Evolutionary conservation across 2,797 vertebrate species (phyloP).

Genomic region (Enteromius argenteus): DNA sequence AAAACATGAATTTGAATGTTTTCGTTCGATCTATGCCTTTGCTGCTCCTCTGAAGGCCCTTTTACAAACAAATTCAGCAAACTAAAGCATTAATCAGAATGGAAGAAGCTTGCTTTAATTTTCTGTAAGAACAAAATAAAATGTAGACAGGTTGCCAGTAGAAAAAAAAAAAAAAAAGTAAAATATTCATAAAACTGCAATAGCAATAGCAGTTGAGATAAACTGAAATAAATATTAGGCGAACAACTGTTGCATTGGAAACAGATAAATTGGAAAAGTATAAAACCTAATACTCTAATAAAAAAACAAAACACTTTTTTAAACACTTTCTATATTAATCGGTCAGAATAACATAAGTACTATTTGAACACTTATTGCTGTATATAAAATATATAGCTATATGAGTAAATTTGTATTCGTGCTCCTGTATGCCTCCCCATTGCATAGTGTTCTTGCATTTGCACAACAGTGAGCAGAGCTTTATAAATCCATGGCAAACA

Average conservation of each 20-base stretch:
- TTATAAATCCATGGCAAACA: constrained; percentile 38
- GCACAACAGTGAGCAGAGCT: constrained; percentile 15
- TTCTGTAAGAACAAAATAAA: background rate
- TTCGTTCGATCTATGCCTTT: background rate
- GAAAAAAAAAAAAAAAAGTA: no score
- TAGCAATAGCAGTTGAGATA: background rate
- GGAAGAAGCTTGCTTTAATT: constrained; percentile 3
- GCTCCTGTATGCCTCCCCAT: background rate
- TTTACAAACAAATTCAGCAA: no score
- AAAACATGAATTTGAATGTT: background rate
- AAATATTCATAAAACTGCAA: background rate
- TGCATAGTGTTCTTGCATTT: background rate
- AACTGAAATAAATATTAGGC: background rate
- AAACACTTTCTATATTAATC: background rate
- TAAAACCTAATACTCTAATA: background rate
- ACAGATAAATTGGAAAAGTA: background rate
- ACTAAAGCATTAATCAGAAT: background rate
- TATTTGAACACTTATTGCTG: background rate
- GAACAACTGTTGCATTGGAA: background rate
- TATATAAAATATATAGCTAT: background rate
- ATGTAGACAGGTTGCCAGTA: background rate
- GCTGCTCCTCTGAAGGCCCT: no score
- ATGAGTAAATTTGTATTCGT: background rate
- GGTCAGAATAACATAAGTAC: background rate
- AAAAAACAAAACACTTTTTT: background rate